Base-by-base conservation (phyloP, 2,113 vertebrate species). In the Nothoprocta perdicaria region DNA sequence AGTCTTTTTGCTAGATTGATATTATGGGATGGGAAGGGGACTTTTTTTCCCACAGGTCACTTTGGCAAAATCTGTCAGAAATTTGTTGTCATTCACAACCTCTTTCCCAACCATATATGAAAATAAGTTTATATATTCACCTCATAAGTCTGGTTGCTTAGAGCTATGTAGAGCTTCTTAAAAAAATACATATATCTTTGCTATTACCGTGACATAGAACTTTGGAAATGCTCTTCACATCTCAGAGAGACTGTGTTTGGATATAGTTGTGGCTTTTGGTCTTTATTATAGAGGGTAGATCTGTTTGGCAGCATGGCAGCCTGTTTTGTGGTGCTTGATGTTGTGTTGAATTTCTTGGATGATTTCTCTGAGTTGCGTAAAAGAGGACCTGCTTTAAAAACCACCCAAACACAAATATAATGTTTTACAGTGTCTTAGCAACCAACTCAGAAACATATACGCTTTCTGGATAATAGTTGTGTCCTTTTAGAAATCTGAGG, bases 241-340 rank as follows among this genome's bases (percentile, higher is more conserved):
- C 14, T 48, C 53, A 46, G 66, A 68, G 27, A 52, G 62, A 11
- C 60, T 3, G 10, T 75, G 22, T 81, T 89, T 79, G 76, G 48
- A 38, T 73, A 22, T 0, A 2, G 5, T 84, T 66, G 14, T 72
- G 53, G 41, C 53, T 84, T 89, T 61, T 69, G 58, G 43, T 82
- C 62, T 82, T 76, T 80, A 63, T 69, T 73, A 38, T 6, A 10
- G 45, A 22, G 2, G 73, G 17, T 76, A 84, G 71, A 89, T 92
- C 84, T 80, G 45, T 31, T 89, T 58, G 57, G n/a, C n/a, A 21
- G n/a, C 29, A n/a, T 63, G 84, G 83, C 38, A 58, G 6, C 31
- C 90, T 86, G 48, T 88, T 88, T 86, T 84, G 58, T 84, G 68
- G 61, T 69, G 60, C 53, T 69, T 57, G 22, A 76, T 66, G 74